Evolutionary conservation across 2,113 vertebrate species (phyloP).

Genomic region (Sylvilagus bachmani): DNA sequence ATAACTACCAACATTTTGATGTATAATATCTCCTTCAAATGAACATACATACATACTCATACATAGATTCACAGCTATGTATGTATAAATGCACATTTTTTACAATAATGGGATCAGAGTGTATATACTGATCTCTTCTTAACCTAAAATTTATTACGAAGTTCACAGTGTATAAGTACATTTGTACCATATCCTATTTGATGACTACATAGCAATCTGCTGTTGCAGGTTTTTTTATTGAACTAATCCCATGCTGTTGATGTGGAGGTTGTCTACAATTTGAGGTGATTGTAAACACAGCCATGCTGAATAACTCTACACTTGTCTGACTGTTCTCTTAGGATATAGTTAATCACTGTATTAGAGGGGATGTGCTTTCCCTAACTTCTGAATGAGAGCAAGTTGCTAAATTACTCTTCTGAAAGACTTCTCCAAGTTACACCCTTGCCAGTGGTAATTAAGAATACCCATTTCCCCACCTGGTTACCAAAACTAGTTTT

Average conservation of each 20-base stretch:
- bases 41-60: background rate
- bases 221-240: conserved; percentile 11
- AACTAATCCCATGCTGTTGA: background rate
- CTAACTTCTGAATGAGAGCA: background rate
- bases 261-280: background rate
- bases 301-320: background rate
- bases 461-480: background rate
- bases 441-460: background rate
- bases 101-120: background rate
- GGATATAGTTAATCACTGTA: background rate
- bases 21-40: background rate
- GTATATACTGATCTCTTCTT: background rate
- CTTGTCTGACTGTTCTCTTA: conserved; percentile 12
- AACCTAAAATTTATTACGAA: conserved; percentile 22
- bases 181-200: background rate
- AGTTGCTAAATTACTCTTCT: background rate
- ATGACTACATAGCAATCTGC: background rate
- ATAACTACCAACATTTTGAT: conserved; percentile 19
- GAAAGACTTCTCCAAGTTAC: background rate
- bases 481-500: background rate
- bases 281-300: background rate
- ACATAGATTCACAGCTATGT: background rate
- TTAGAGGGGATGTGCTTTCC: background rate
- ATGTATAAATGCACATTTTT: background rate
- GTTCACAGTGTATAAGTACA: background rate